Evolutionary conservation across 2,888 invertebrate genomes (phyloP).

Genomic region (Thysanoteuthis rhombus): DNA sequence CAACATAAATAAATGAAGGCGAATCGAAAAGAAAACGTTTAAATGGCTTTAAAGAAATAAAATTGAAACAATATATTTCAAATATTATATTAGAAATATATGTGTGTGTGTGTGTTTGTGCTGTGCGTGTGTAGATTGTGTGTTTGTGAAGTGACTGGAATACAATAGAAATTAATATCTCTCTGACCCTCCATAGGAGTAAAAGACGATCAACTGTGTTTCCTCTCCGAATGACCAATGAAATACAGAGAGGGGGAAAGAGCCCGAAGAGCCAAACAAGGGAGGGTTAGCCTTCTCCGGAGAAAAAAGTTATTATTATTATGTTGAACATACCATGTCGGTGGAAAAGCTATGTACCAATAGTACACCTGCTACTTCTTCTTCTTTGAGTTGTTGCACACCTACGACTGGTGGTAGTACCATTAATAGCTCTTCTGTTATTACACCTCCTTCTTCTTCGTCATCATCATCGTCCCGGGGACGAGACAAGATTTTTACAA

Average conservation of each 20-base stretch:
- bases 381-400: neutral
- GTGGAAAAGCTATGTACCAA: neutral
- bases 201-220: neutral
- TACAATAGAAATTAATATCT: neutral
- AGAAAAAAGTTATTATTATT: neutral
- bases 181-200: neutral
- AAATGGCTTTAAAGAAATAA: too few species aligned
- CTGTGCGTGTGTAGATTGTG: too few species aligned
- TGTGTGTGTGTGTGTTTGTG: too few species aligned
- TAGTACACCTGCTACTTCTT: neutral
- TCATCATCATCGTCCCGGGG: neutral
- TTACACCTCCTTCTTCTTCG: neutral
- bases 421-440: neutral
- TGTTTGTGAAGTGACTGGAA: too few species aligned
- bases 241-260: neutral
- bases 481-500: neutral
- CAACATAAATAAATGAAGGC: too few species aligned
- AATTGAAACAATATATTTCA: too few species aligned
- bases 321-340: constrained; percentile 12
- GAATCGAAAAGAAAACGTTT: too few species aligned
- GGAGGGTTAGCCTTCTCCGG: neutral
- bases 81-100: too few species aligned
- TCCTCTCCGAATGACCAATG: neutral
- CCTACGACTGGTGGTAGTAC: neutral
- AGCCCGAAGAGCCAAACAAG: neutral